Evolutionary conservation across 2,797 vertebrate genomes (phyloP).

Genomic region (Ataeniobius toweri): DNA sequence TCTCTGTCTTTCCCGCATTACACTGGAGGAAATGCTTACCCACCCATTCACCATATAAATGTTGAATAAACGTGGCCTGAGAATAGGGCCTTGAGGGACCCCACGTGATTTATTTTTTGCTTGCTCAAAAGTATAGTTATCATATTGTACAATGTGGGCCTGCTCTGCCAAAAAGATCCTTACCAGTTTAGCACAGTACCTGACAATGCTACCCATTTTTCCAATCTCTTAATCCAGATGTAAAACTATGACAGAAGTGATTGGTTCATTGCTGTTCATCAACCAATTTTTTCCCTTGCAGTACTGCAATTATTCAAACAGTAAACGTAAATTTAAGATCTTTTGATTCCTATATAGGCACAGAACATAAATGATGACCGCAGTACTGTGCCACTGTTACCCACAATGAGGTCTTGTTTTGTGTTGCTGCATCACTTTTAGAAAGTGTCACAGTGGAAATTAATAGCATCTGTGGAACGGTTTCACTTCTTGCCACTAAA

Average conservation of each 20-base stretch:
- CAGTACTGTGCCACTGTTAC: background rate
- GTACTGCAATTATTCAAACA: background rate
- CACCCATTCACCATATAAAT: too few relatives aligned
- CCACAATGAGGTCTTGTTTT: slow-evolving; percentile 1
- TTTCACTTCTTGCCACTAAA: background rate
- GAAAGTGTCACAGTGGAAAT: background rate
- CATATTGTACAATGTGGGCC: too few relatives aligned
- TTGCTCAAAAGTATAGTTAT: too few relatives aligned
- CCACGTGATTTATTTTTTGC: too few relatives aligned
- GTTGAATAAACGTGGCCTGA: too few relatives aligned
- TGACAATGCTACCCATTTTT: too few relatives aligned
- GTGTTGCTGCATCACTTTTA: background rate
- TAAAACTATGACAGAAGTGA: background rate
- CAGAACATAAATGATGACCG: background rate
- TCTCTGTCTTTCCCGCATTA: too few relatives aligned
- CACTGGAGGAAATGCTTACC: too few relatives aligned
- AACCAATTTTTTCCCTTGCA: background rate
- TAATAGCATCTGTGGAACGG: background rate
- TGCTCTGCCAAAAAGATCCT: too few relatives aligned
- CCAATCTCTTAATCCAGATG: background rate
- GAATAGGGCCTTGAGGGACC: too few relatives aligned
- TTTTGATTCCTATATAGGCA: background rate
- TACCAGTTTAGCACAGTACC: too few relatives aligned
- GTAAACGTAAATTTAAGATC: background rate
- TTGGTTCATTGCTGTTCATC: background rate